Percentiles rank a stretch among this genome's conserved stretches.
Evolutionary conservation across 2,888 invertebrate species (phyloP).

Genomic region (Malacosoma neustria): DNA sequence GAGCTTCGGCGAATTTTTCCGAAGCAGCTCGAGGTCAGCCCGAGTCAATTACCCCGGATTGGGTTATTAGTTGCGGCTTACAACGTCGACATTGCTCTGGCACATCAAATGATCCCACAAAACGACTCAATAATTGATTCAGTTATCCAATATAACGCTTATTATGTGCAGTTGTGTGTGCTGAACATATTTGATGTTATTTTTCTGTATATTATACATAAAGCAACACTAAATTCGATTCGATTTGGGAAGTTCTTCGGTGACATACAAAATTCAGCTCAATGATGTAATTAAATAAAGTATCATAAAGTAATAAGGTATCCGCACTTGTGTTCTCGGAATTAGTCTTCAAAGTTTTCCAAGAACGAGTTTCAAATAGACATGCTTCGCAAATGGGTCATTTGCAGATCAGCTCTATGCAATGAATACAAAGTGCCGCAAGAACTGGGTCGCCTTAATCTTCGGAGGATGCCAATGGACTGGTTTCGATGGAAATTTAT

Average conservation of each 20-base stretch:
- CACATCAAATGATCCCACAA: not conserved
- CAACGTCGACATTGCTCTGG: slow-evolving; percentile 12
- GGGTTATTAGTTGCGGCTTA: slow-evolving; percentile 32
- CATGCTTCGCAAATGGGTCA: not conserved
- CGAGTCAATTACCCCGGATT: slow-evolving; percentile 79
- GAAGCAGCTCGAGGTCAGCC: slow-evolving; percentile 72
- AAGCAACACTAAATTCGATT: too few relatives aligned
- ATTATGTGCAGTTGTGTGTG: too few relatives aligned
- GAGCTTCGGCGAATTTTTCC: slow-evolving; percentile 53
- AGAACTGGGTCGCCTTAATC: not conserved
- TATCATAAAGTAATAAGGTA: too few relatives aligned
- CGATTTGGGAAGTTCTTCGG: too few relatives aligned
- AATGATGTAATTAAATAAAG: too few relatives aligned
- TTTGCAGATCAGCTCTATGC: not conserved
- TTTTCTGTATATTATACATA: too few relatives aligned
- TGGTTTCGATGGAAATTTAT: not conserved
- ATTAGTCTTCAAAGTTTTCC: not conserved
- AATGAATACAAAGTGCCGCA: not conserved
- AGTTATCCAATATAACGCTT: not conserved
- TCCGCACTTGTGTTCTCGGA: too few relatives aligned
- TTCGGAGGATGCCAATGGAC: not conserved
- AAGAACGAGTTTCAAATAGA: not conserved
- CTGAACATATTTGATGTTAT: too few relatives aligned
- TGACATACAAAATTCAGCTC: too few relatives aligned
- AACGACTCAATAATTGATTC: not conserved